Conservation (phyloP, 2,113 vertebrate species). For the Heterocephalus glaber region DNA sequence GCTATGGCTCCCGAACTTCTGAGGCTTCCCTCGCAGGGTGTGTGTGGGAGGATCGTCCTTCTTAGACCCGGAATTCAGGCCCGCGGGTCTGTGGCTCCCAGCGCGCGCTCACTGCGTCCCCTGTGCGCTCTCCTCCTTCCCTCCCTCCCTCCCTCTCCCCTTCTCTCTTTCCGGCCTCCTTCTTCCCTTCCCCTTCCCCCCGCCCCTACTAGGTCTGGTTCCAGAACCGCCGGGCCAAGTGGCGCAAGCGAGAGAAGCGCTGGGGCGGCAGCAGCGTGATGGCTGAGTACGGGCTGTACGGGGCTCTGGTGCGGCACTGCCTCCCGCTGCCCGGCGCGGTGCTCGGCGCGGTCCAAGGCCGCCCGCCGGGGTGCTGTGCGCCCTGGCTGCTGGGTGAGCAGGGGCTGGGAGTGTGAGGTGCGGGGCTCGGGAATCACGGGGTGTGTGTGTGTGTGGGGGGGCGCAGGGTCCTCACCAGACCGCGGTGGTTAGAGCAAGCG, state of each 20-base stretch:
- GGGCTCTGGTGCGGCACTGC: conserved; percentile 97
- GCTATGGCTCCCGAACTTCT: not conserved
- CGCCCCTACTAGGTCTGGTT: conserved; percentile 93
- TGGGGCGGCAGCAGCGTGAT: conserved; percentile 98
- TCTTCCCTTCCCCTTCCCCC: conserved; percentile 31
- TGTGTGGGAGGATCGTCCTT: too few relatives aligned
- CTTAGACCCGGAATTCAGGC: not conserved
- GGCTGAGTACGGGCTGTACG: conserved; percentile 96
- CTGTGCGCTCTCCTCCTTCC: not conserved
- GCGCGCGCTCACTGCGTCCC: not conserved
- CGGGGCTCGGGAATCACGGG: not conserved
- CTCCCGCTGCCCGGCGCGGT: conserved; percentile 95
- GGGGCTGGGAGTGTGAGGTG: not conserved
- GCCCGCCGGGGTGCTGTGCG: conserved; percentile 93
- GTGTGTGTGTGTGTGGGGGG: too few relatives aligned
- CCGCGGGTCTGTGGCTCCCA: not conserved
- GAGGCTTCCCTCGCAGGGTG: too few relatives aligned
- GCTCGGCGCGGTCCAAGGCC: conserved; percentile 92
- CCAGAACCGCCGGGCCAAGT: conserved; percentile 97
- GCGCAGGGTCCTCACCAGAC: not conserved
- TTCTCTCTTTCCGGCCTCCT: not conserved
- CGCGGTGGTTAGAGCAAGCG: not conserved
- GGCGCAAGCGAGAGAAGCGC: conserved; percentile 97
- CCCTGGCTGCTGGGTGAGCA: conserved; percentile 96
- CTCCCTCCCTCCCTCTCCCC: not conserved